phyloP scores from a whole-genome alignment of 1,140 invertebrate species.

The Drosophila leontia region DNA sequence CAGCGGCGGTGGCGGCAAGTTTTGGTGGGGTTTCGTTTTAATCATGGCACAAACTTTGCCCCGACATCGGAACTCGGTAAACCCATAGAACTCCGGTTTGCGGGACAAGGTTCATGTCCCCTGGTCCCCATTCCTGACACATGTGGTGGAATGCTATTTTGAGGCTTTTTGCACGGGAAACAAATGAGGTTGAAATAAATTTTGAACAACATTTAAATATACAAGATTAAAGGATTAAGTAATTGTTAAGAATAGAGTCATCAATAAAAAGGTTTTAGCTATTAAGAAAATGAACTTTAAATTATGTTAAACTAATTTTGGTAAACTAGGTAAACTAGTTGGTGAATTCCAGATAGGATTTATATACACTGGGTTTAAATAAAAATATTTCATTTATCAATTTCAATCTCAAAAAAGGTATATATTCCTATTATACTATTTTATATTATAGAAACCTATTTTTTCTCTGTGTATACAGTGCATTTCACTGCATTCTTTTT shows the following conservation, averaged over 20 bases:
- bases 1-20: constrained; percentile 52
- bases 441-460: not conserved
- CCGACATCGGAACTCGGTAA: constrained; percentile 26
- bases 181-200: too few relatives aligned
- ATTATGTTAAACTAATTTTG: not conserved
- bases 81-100: constrained; percentile 10
- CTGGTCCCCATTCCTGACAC: constrained; percentile 12
- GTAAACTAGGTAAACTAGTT: too few relatives aligned
- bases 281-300: too few relatives aligned
- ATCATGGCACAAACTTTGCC: constrained; percentile 63
- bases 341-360: too few relatives aligned
- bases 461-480: not conserved
- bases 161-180: not conserved
- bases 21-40: constrained; percentile 63
- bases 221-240: too few relatives aligned
- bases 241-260: too few relatives aligned
- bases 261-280: too few relatives aligned
- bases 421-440: not conserved
- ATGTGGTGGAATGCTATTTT: constrained; percentile 28
- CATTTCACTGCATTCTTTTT: constrained; percentile 11
- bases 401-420: too few relatives aligned
- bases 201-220: too few relatives aligned
- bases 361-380: too few relatives aligned
- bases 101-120: not conserved
- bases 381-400: too few relatives aligned